Conservation (phyloP, 1,140 invertebrate genomes). For the Rhyacophila brunnea region DNA sequence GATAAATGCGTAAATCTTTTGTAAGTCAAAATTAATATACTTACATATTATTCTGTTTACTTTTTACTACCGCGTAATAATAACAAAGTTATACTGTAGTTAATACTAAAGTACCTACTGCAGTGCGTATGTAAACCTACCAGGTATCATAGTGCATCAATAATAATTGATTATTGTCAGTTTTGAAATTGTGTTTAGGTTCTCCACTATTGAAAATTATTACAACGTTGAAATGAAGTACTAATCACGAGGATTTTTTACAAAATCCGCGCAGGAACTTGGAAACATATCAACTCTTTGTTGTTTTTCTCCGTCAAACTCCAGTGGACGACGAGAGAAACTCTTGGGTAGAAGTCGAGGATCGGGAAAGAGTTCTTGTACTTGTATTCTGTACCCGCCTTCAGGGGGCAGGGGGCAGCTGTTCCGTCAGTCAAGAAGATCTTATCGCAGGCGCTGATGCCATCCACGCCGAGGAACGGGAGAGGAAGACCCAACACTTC, state of each 20-base stretch:
- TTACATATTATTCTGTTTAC: too few relatives aligned
- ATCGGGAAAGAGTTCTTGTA: slow-evolving; percentile 71
- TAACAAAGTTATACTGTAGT: too few relatives aligned
- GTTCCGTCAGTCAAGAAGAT: slow-evolving; percentile 57
- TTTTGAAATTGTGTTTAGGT: too few relatives aligned
- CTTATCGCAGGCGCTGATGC: slow-evolving; percentile 64
- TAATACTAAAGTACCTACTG: too few relatives aligned
- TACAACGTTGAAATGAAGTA: too few relatives aligned
- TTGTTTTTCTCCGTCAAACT: slow-evolving; percentile 50
- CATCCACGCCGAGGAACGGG: slow-evolving; percentile 75
- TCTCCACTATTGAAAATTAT: too few relatives aligned
- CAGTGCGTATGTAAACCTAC: too few relatives aligned
- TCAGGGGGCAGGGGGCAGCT: slow-evolving; percentile 64
- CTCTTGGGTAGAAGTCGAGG: slow-evolving; percentile 64
- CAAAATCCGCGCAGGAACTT: slow-evolving; percentile 64
- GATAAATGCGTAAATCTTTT: too few relatives aligned
- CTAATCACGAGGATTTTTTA: slow-evolving; percentile 31
- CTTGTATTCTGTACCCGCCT: slow-evolving; percentile 61
- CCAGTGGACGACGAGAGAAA: slow-evolving; percentile 64
- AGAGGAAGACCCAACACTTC: slow-evolving; percentile 60
- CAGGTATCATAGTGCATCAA: too few relatives aligned
- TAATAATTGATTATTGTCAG: too few relatives aligned
- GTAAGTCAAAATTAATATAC: too few relatives aligned
- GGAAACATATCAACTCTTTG: slow-evolving; percentile 62
- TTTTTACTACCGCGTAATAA: too few relatives aligned